Base-by-base conservation (phyloP, 2,113 vertebrate species). In the Syngnathus scovelli region DNA sequence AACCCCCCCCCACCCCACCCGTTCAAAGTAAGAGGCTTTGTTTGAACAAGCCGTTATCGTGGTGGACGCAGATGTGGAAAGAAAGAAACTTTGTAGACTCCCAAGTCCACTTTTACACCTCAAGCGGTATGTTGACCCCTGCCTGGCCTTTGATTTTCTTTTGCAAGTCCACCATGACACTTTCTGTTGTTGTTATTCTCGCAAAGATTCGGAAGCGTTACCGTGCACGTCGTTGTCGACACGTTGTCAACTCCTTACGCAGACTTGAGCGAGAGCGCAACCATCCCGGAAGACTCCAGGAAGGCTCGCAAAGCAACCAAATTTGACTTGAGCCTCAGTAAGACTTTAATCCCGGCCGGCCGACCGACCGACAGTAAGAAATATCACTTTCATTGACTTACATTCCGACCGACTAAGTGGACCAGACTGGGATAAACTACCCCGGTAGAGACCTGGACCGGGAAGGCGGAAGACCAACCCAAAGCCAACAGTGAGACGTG, bases 61-160 rank as follows among this genome's bases (percentile, higher is more conserved):
- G 95, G 95, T 94, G 95, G 95, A 98, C 96, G 94, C 89, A 89
- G 78, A 80, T 82, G 74, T 80, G 85, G 80, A 84, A 78, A 77
- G 80, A 84, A 78, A 77, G 19, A 79, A 82, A 82, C 83, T 82
- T 71, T 66, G 68, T n/a, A 54, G 60, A 60, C 64, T 74, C 11
- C 36, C 48, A 69, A 75, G 71, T 83, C 76, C 76, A 51, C 75
- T 64, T 78, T 44, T n/a, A 55, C 81, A 67, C 48, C 79, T 70
- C 48, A 74, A 82, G 82, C 80, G 86, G 86, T 88, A 86, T 86
- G 86, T 87, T 76, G 75, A 70, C 61, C 64, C 27, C 27, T 33
- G 27, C 27, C 41, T 21, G 44, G 39, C 41, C 6, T 61, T 61
- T 61, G 38, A 43, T 61, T 16, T 44, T 12, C 44, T 62, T 62